Evolutionary conservation across 2,113 vertebrate species (phyloP).

Genomic region (Sinocyclocheilus maitianheensis): DNA sequence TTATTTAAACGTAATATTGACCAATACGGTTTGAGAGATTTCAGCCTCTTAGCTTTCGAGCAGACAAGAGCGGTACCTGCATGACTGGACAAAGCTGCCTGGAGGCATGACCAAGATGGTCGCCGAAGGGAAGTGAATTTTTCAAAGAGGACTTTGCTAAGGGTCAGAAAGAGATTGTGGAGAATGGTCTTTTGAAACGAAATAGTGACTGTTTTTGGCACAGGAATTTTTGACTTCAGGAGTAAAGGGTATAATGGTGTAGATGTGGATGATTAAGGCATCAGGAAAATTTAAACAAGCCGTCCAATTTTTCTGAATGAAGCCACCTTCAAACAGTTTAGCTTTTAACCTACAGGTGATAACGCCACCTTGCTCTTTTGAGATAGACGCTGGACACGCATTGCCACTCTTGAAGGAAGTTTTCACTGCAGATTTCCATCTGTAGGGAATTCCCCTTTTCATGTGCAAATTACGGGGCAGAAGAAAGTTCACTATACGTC

Average conservation of each 20-base stretch:
- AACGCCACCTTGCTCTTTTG: neutral
- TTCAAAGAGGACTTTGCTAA: neutral
- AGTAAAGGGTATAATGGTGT: neutral
- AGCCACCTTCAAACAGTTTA: neutral
- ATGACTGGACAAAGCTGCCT: neutral
- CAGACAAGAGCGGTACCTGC: neutral
- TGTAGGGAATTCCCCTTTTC: slow-evolving; percentile 56
- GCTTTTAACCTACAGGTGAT: neutral
- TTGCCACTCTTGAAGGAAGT: slow-evolving; percentile 30
- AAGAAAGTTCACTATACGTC: neutral
- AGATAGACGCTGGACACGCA: neutral
- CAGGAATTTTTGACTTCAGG: neutral
- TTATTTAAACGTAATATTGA: neutral
- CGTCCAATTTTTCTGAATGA: neutral
- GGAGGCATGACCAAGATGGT: neutral
- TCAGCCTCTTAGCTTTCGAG: neutral
- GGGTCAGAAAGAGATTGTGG: neutral
- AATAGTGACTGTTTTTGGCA: neutral
- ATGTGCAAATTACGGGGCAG: slow-evolving; percentile 50
- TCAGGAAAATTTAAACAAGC: neutral
- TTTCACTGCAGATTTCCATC: slow-evolving; percentile 11
- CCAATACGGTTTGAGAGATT: neutral
- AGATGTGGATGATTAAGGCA: neutral
- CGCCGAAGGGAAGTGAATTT: too few species aligned
- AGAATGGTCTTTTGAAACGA: neutral